Conservation (phyloP, 2,888 invertebrate species). For the Nomada hirtipes region DNA sequence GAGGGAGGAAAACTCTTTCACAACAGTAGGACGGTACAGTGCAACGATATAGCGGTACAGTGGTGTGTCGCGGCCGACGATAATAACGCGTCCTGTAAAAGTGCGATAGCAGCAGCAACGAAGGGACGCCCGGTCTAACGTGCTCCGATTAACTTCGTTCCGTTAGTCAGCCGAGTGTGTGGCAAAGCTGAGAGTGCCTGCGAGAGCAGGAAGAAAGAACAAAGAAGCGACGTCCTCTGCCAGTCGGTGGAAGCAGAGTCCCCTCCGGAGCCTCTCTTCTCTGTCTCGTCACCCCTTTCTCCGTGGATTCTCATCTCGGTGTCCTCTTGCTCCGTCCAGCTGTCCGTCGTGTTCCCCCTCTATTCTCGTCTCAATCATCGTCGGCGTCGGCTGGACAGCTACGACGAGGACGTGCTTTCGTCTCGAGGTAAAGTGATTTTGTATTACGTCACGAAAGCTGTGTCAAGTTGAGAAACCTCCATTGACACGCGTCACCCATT, state of each 20-base stretch:
- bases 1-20: not conserved
- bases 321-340: not conserved
- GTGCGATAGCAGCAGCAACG: constrained; percentile 33
- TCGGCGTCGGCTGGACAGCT: constrained; percentile 37
- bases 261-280: constrained; percentile 33
- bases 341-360: not conserved
- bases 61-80: constrained; percentile 12
- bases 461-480: constrained; percentile 79
- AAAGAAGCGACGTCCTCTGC: constrained; percentile 72
- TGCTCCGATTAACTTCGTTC: constrained; percentile 75
- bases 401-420: constrained; percentile 52
- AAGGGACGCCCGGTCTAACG: constrained; percentile 57
- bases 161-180: constrained; percentile 68
- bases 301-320: constrained; percentile 35
- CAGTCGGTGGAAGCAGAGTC: constrained; percentile 55
- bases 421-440: constrained; percentile 77
- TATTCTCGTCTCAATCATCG: constrained; percentile 32
- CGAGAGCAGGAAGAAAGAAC: constrained; percentile 73
- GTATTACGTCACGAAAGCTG: constrained; percentile 69
- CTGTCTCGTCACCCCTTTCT: constrained; percentile 42
- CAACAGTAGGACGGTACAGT: not conserved
- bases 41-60: not conserved
- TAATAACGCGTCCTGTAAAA: not conserved
- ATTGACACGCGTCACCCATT: constrained; percentile 61
- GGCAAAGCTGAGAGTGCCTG: constrained; percentile 52